Evolutionary conservation across 2,797 vertebrate species (phyloP), one percentile per base, ranked within the genome.

Genomic region (Halcyon badia): DNA sequence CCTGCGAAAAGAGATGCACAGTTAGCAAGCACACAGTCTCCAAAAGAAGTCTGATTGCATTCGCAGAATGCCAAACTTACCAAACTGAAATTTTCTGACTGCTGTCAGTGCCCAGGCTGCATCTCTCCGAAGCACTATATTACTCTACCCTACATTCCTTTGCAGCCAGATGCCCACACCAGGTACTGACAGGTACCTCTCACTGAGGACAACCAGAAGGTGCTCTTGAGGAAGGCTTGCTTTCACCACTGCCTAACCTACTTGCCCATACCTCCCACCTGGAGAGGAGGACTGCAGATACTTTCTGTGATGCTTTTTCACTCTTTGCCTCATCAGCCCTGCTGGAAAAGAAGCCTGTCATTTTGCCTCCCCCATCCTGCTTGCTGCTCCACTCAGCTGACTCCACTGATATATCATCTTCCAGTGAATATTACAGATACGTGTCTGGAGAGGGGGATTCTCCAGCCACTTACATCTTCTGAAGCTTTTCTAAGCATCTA

Each of bases 121-220:
- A 17, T 8, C 10, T 66, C 39, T 66, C 39, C 48, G 44, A 77
- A 82, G 20, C 28, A 10, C 30, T 13, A 14, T 13, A 12, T 19
- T 65, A 60, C 31, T 54, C 10, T 61, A 14, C 37, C 42, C 28
- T 18, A 9, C 25, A 8, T 25, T 11, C 11, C n/a, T 22, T 46
- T 44, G 5, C 0, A 1, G 58, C 30, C 83, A 49, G 18, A 5
- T 14, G 5, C 70, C 26, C 6, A 1, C 42, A 16, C 18, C 51
- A 69, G 49, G 25, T 21, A 33, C 68, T 12, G 35, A 19, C 42
- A 70, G 24, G 69, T 37, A 9, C 35, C 5, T 80, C 25, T 86
- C 21, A 46, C 54, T 1, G 1, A 7, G 4, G 33, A 54, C 39
- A 84, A 12, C 30, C 24, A 13, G 25, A 39, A 90, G 58, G 69